These are phyloP conservation scores for Pycnonotus jocosus DNA, from an alignment of 2,113 vertebrate species.

Conservation along the genomic window DNA sequence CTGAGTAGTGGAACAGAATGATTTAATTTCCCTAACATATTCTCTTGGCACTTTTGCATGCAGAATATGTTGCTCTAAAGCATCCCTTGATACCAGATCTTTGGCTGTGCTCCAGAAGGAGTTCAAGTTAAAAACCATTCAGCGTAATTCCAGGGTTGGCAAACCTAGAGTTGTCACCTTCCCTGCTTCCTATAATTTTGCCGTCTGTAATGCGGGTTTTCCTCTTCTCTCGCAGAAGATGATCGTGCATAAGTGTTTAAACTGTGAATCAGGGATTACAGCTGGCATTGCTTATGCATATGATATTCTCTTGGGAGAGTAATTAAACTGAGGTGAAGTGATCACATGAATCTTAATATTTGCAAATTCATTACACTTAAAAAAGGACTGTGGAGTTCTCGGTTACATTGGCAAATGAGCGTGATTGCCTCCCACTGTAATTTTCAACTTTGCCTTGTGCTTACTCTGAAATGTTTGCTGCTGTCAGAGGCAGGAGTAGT, in stretches of 20 bases:
- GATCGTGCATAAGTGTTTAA: neutral
- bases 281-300: neutral
- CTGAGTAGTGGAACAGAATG: conserved; percentile 12
- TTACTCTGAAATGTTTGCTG: neutral
- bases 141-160: neutral
- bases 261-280: neutral
- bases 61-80: conserved; percentile 27
- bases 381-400: neutral
- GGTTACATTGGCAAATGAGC: neutral
- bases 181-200: neutral
- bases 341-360: conserved; percentile 28
- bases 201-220: neutral
- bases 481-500: neutral
- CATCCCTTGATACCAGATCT: neutral
- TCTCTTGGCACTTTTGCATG: conserved; percentile 38
- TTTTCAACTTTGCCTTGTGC: neutral
- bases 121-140: neutral
- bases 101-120: conserved; percentile 32
- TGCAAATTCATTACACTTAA: neutral
- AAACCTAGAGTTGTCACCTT: conserved; percentile 46
- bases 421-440: neutral
- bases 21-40: conserved; percentile 40
- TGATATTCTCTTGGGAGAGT: conserved; percentile 14
- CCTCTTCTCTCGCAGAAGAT: neutral
- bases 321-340: conserved; percentile 25